Percentiles rank a stretch among this genome's conserved stretches.
Conservation (phyloP, 2,113 vertebrate species). For the Nycticebus coucang region DNA sequence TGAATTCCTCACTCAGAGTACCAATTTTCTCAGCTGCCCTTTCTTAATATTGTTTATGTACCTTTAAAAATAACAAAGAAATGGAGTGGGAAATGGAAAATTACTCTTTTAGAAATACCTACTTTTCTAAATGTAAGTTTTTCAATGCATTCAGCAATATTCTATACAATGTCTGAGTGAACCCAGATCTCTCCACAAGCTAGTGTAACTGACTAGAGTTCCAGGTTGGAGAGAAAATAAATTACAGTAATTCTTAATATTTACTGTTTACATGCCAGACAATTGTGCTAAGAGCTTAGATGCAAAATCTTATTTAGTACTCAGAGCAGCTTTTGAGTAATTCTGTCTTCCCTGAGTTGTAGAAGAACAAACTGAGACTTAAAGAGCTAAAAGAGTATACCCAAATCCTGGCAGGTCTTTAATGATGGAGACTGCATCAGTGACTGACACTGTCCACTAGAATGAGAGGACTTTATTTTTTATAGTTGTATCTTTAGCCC, state of each 20-base stretch:
- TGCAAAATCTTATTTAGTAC: slow-evolving; percentile 13
- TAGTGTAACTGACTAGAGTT: not conserved
- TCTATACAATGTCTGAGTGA: slow-evolving; percentile 38
- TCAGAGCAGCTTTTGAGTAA: slow-evolving; percentile 23
- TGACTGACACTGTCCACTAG: not conserved
- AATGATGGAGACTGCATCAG: not conserved
- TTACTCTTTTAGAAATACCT: slow-evolving; percentile 59
- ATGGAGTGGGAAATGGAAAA: slow-evolving; percentile 63
- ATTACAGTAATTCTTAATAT: slow-evolving; percentile 23
- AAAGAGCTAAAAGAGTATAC: not conserved
- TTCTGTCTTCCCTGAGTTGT: slow-evolving; percentile 2
- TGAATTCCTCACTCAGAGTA: not conserved
- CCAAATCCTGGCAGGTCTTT: not conserved
- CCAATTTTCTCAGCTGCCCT: slow-evolving; percentile 61
- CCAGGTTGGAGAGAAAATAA: slow-evolving; percentile 11
- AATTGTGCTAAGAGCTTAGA: not conserved
- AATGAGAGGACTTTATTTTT: not conserved
- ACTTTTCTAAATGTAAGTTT: slow-evolving; percentile 43
- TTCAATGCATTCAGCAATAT: slow-evolving; percentile 48
- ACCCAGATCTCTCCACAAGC: not conserved
- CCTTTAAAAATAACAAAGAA: slow-evolving; percentile 71
- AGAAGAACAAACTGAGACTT: not conserved
- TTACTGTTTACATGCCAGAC: not conserved
- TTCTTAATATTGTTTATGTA: slow-evolving; percentile 66
- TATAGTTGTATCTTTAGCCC: not conserved